Conservation (phyloP, 1,140 invertebrate genomes). For the Hesperophylax magnus region DNA sequence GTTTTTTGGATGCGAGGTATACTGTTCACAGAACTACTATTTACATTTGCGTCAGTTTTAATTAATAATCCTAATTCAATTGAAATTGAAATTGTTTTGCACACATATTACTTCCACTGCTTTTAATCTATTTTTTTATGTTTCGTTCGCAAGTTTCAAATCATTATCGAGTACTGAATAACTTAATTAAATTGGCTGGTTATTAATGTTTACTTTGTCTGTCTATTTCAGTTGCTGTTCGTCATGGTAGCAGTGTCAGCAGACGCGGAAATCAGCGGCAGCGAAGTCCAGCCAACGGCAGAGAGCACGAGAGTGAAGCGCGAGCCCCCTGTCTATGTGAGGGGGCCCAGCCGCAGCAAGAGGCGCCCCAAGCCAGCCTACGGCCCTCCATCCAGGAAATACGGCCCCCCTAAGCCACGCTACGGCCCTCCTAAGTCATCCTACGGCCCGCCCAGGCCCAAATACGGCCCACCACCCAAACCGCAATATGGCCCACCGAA, state of each 20-base stretch:
- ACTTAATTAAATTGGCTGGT: neutral
- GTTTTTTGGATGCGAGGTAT: too few relatives aligned
- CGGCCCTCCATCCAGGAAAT: constrained; percentile 57
- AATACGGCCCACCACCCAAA: constrained; percentile 59
- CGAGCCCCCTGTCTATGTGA: constrained; percentile 49
- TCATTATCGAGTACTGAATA: too few relatives aligned
- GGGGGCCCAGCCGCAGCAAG: constrained; percentile 42
- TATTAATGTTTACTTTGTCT: neutral
- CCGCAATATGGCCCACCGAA: constrained; percentile 50
- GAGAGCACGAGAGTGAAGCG: constrained; percentile 42
- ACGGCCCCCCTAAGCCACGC: constrained; percentile 53
- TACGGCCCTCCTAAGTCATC: constrained; percentile 50
- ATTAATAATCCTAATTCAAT: too few relatives aligned
- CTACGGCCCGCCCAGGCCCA: constrained; percentile 59
- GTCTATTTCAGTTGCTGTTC: constrained; percentile 37
- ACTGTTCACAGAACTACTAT: too few relatives aligned
- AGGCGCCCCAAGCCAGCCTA: constrained; percentile 56
- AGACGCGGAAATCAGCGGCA: neutral
- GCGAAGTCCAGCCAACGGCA: neutral
- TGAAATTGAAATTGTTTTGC: too few relatives aligned
- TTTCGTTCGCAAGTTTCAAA: too few relatives aligned
- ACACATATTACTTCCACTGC: too few relatives aligned
- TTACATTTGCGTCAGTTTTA: too few relatives aligned
- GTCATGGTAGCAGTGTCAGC: neutral
- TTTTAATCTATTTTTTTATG: too few relatives aligned